phyloP scores from a whole-genome alignment of 2,888 invertebrate genomes.

The Tridacna crocea region DNA sequence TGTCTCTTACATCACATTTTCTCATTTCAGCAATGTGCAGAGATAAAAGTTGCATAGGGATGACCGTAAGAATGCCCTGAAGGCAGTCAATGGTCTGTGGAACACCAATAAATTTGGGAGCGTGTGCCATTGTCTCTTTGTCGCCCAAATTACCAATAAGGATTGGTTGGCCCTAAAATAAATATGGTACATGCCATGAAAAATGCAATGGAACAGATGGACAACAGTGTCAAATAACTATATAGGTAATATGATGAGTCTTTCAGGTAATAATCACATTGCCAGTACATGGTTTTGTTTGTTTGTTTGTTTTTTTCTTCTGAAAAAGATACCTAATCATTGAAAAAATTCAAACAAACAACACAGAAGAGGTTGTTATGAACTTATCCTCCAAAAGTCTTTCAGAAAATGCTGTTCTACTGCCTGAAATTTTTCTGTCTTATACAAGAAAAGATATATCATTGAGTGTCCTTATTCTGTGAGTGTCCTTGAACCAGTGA shows the following conservation, averaged over 20 bases:
- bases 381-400: too few relatives aligned
- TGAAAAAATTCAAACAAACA: too few relatives aligned
- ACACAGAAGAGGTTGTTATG: too few relatives aligned
- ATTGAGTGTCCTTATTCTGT: too few relatives aligned
- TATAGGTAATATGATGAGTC: background rate
- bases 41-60: constrained; percentile 98
- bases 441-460: too few relatives aligned
- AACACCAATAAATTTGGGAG: constrained; percentile 92
- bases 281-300: too few relatives aligned
- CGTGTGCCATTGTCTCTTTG: constrained; percentile 91
- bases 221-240: background rate
- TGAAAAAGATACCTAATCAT: too few relatives aligned
- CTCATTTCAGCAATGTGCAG: constrained; percentile 98
- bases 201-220: background rate
- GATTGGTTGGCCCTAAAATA: constrained; percentile 93
- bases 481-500: too few relatives aligned
- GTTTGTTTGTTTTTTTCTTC: too few relatives aligned
- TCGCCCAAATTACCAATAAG: constrained; percentile 97
- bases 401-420: too few relatives aligned
- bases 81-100: constrained; percentile 99
- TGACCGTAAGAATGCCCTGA: constrained; percentile 96
- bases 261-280: too few relatives aligned
- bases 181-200: constrained; percentile 15
- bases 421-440: too few relatives aligned
- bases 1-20: constrained; percentile 91